Base-by-base conservation (phyloP, 1,140 invertebrate genomes). In the Drosophila aff. region DNA sequence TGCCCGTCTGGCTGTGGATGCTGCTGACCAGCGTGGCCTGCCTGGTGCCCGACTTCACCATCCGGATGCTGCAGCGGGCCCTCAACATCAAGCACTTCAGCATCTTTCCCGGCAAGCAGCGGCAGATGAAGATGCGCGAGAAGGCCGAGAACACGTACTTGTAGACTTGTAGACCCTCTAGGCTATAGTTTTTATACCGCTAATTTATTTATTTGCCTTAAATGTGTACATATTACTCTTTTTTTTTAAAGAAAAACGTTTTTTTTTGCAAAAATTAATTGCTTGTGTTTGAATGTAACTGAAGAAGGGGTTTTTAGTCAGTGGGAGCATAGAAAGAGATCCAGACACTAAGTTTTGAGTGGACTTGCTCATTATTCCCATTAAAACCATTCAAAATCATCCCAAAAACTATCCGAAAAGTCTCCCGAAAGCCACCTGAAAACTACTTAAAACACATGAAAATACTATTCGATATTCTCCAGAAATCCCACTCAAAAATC, bases 1-100 rank as follows among this genome's bases (percentile, higher is more conserved):
- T 94, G 1, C 81, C 94, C 0, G 95, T 96, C 66, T 96, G 95
- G 95, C 79, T 96, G 10, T 76, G 95, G 6, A 94, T 95, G 3
- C 6, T 96, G 0, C 3, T 96, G 1, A 82, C 95, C 0, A 68
- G 95, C 1, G 86, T 95, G 0, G 90, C 94, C 3, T 94, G 95
- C 18, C 93, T 97, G 2, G 74, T 95, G 18, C 96, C 96, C 0
- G 95, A 96, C 79, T 93, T 94, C 59, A 76, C 94, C 46, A 64
- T 93, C 31, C 61, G 81, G n/a, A 83, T 92, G 78, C 81, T 92
- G 13, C 67, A 62, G n/a, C 61, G 79, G 44, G 82, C 71, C 0
- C 50, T 93, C 9, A 87, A 91, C 11, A 77, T 92, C 52, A 86
- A 82, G 46, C 59, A 64, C 15, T 77, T 89, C 40, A 89, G 61